A percentile compares a stretch with the other conserved stretches of the same genome.
Evolutionary conservation across 2,888 invertebrate genomes (phyloP).

Genomic region (Caprella mutica): DNA sequence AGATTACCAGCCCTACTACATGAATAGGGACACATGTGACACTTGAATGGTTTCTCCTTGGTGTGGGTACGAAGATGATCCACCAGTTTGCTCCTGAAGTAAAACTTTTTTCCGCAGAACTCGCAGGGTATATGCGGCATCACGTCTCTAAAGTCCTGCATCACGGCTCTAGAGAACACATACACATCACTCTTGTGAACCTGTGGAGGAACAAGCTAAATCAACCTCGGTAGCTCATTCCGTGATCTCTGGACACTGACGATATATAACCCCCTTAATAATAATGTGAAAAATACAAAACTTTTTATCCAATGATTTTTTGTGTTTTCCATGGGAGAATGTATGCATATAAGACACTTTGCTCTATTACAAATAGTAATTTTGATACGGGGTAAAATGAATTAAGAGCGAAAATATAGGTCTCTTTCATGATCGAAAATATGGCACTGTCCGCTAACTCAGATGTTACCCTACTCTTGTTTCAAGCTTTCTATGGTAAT

Average conservation of each 20-base stretch:
- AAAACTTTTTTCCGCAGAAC: slow-evolving; percentile 24
- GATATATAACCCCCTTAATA: too few species aligned
- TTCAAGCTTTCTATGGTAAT: too few species aligned
- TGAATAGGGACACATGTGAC: slow-evolving; percentile 19
- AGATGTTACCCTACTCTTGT: too few species aligned
- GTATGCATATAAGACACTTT: too few species aligned
- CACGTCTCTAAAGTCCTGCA: background rate
- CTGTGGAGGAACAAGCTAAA: background rate
- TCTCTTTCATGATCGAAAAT: too few species aligned
- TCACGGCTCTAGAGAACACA: background rate
- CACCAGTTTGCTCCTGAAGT: slow-evolving; percentile 20
- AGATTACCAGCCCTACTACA: background rate
- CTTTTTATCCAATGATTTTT: too few species aligned
- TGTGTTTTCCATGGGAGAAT: too few species aligned
- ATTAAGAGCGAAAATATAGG: too few species aligned
- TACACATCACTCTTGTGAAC: background rate
- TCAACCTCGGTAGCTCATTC: background rate
- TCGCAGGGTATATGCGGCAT: slow-evolving; percentile 2
- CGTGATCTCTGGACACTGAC: background rate
- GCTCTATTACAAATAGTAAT: too few species aligned
- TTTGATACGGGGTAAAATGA: too few species aligned
- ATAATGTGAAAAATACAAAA: too few species aligned
- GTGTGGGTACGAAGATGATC: slow-evolving; percentile 25
- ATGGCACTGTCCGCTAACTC: too few species aligned
- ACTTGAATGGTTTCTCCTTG: slow-evolving; percentile 25